Evolutionary conservation across 2,797 vertebrate species (phyloP).

Genomic region (Antrozous pallidus): DNA sequence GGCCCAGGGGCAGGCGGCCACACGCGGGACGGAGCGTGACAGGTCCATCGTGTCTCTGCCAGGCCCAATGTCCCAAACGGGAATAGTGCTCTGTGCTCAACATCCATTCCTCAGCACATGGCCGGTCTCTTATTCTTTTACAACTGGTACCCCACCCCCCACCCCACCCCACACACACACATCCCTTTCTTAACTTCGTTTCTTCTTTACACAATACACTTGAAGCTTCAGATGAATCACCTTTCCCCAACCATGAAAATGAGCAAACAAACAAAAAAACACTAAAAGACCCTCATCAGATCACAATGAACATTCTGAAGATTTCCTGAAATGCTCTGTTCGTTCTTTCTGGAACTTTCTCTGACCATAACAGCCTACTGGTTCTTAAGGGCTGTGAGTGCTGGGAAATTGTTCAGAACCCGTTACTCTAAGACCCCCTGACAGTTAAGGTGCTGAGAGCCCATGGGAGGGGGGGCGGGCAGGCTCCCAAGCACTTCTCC

Average conservation of each 20-base stretch:
- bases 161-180: no score
- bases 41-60: neutral
- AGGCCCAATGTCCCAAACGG: neutral
- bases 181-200: neutral
- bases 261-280: neutral
- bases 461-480: neutral
- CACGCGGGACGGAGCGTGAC: rapidly evolving
- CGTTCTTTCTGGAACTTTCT: conserved; percentile 49
- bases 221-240: neutral
- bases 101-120: no score
- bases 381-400: neutral
- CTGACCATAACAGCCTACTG: neutral
- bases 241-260: neutral
- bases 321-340: neutral
- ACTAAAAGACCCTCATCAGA: neutral
- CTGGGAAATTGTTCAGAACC: neutral
- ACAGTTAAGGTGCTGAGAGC: neutral
- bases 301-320: neutral
- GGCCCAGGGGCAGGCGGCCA: neutral
- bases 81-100: neutral
- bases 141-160: neutral
- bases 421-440: neutral
- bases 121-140: neutral
- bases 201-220: neutral
- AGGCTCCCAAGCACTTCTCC: neutral